Conservation (phyloP, 2,113 vertebrate genomes). For the Cygnus buccinator region DNA sequence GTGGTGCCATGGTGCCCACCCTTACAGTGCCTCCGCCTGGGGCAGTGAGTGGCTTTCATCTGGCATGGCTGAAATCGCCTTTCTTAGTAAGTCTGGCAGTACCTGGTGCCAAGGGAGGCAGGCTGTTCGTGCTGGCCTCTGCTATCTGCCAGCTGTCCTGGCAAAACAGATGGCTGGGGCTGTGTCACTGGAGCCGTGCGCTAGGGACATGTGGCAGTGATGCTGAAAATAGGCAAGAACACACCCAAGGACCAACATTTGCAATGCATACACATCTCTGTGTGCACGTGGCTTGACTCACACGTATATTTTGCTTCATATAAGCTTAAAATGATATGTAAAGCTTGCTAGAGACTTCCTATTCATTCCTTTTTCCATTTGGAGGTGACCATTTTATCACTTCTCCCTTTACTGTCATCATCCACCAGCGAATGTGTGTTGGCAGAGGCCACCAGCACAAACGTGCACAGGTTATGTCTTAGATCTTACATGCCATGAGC, state of each 20-base stretch:
- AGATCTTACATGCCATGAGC: not conserved
- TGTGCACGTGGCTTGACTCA: not conserved
- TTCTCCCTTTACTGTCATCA: not conserved
- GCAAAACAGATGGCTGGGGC: constrained; percentile 35
- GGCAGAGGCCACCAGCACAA: not conserved
- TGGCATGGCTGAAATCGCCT: not conserved
- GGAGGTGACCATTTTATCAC: not conserved
- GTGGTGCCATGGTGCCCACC: not conserved
- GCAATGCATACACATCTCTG: not conserved
- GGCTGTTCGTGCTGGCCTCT: not conserved
- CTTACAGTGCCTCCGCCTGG: not conserved
- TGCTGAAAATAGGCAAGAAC: not conserved
- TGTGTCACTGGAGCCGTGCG: not conserved
- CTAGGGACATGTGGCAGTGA: not conserved
- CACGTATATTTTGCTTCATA: not conserved
- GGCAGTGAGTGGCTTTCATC: not conserved
- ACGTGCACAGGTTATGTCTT: fast-evolving
- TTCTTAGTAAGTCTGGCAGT: not conserved
- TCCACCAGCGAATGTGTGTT: not conserved
- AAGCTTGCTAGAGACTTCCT: not conserved
- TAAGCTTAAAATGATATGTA: not conserved
- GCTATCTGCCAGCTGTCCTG: constrained; percentile 54
- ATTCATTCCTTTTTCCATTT: not conserved
- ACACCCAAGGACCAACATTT: not conserved
- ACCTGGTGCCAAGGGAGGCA: not conserved